A percentile compares a stretch with the other conserved stretches of the same genome.
Evolutionary conservation across 2,888 invertebrate genomes (phyloP).

Genomic region (Chymomyza fuscimana): DNA sequence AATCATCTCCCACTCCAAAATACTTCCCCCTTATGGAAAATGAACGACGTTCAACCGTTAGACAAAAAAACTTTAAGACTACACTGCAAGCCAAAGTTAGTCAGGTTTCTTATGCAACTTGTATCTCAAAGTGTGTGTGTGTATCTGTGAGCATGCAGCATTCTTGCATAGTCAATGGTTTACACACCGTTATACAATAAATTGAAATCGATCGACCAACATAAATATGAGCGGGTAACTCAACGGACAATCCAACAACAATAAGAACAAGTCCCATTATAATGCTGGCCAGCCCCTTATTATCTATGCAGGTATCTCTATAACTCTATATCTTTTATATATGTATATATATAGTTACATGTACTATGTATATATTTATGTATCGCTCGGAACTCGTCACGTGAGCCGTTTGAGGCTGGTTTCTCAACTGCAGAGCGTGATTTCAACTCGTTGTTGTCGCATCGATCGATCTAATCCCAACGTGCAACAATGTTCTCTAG

Average conservation of each 20-base stretch:
- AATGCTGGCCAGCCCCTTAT: not conserved
- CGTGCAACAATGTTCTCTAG: not conserved
- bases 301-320: not conserved
- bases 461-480: not conserved
- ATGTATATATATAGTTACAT: not conserved
- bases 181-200: constrained; percentile 47
- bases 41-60: not conserved
- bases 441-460: no score
- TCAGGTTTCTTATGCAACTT: constrained; percentile 26
- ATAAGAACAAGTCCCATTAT: constrained; percentile 5
- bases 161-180: constrained; percentile 12
- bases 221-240: constrained; percentile 11
- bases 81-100: not conserved
- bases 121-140: not conserved
- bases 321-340: not conserved
- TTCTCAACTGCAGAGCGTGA: not conserved
- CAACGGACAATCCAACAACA: constrained; percentile 19
- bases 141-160: constrained; percentile 9
- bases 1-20: constrained; percentile 3
- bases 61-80: not conserved
- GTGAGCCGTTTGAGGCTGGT: not conserved
- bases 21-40: constrained; percentile 5
- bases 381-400: not conserved
- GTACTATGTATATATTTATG: not conserved
- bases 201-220: constrained; percentile 45